Evolutionary conservation across 2,113 vertebrate genomes (phyloP).

Genomic region (Caloenas nicobarica): DNA sequence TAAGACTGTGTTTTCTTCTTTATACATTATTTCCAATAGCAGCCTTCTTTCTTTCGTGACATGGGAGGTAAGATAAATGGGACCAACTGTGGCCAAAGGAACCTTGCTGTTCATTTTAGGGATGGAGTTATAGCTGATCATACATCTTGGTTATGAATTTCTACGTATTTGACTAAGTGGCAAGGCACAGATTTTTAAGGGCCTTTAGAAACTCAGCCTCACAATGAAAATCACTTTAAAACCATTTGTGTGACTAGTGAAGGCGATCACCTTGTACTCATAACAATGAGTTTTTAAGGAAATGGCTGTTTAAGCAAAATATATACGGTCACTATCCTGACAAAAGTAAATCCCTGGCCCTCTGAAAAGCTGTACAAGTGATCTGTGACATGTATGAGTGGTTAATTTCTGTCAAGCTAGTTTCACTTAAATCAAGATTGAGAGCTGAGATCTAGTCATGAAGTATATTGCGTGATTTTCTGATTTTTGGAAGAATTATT

Average conservation of each 20-base stretch:
- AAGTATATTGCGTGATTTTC: neutral
- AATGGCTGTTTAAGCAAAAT: neutral
- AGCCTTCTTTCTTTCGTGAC: neutral
- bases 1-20: neutral
- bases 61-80: neutral
- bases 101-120: neutral
- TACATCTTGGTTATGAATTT: neutral
- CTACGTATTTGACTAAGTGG: neutral
- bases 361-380: neutral
- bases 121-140: neutral
- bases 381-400: neutral
- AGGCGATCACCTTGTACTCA: neutral
- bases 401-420: neutral
- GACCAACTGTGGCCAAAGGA: neutral
- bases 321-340: fast-evolving
- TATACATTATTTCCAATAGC: neutral
- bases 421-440: neutral
- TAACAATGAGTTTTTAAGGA: neutral
- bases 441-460: neutral
- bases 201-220: neutral
- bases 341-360: neutral
- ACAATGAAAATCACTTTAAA: neutral
- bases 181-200: neutral
- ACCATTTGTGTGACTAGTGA: neutral
- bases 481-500: neutral